Conservation (phyloP, 2,113 vertebrate genomes). For the Gila orcuttii region DNA sequence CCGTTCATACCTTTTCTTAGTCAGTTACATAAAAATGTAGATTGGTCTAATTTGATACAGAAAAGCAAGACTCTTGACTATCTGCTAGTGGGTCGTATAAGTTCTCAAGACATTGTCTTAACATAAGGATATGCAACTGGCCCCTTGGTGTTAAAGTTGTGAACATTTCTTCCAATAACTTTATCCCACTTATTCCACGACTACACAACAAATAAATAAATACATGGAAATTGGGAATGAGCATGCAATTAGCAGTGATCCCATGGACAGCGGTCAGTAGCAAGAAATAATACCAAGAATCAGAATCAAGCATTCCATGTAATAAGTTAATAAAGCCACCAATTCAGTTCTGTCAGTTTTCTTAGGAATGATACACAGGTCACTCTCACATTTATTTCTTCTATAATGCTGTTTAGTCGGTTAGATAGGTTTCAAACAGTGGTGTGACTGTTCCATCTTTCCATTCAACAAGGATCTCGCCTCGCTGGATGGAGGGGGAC, state of each 20-base stretch:
- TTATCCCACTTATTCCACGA: background rate
- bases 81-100: too few species aligned
- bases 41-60: too few species aligned
- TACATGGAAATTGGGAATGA: background rate
- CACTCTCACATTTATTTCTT: background rate
- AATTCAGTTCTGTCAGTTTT: background rate
- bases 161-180: background rate
- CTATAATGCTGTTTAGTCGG: constrained; percentile 36
- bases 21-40: too few species aligned
- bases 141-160: background rate
- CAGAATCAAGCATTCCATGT: background rate
- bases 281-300: background rate
- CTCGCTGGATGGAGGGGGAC: constrained; percentile 74
- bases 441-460: constrained; percentile 84
- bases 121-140: too few species aligned
- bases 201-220: background rate
- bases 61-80: too few species aligned
- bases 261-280: background rate
- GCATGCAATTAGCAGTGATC: background rate
- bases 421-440: constrained; percentile 77
- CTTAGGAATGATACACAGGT: background rate
- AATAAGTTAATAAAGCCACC: background rate
- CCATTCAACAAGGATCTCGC: constrained; percentile 86
- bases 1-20: too few species aligned
- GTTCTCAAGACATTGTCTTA: too few species aligned